Evolutionary conservation across 2,113 vertebrate species (phyloP).

Genomic region (Prinia subflava): DNA sequence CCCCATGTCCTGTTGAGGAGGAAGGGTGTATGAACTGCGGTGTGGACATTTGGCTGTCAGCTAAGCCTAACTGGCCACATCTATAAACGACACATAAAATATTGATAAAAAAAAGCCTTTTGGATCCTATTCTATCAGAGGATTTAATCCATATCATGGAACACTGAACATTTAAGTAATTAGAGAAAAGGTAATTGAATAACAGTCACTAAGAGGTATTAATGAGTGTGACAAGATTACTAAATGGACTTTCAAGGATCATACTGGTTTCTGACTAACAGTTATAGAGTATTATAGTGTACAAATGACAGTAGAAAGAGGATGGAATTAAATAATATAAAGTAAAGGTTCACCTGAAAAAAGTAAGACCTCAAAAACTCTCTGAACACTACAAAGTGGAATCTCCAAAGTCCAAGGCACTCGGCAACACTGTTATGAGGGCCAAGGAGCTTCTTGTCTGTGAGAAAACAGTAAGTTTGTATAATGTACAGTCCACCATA

Average conservation of each 20-base stretch:
- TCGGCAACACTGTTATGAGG: background rate
- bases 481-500: background rate
- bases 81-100: background rate
- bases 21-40: background rate
- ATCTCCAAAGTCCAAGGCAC: background rate
- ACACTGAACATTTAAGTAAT: background rate
- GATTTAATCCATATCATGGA: background rate
- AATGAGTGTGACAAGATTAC: background rate
- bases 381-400: background rate
- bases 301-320: background rate
- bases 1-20: background rate
- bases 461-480: background rate
- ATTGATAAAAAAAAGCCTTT: background rate
- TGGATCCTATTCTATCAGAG: background rate
- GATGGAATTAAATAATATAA: background rate
- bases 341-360: background rate
- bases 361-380: background rate
- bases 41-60: background rate
- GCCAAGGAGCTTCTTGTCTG: background rate
- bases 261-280: background rate
- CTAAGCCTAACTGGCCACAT: background rate
- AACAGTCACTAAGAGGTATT: background rate
- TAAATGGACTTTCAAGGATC: background rate
- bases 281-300: background rate
- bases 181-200: background rate